Conservation (phyloP, 2,113 vertebrate genomes). For the Limnothrissa miodon region DNA sequence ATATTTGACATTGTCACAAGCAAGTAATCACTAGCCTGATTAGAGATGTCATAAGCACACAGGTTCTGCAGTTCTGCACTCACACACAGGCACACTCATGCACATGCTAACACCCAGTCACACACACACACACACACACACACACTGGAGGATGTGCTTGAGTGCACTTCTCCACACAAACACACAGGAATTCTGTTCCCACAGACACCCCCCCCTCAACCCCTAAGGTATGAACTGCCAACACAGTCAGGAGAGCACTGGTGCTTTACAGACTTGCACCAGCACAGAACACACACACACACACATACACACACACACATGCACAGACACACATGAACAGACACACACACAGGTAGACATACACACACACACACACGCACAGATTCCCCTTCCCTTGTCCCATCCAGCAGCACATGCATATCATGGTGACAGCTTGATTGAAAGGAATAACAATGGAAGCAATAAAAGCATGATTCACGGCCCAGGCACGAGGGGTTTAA, state of each 20-base stretch:
- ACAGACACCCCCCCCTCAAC: neutral
- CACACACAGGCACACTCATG: neutral
- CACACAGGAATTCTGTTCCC: conserved; percentile 1
- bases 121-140: neutral
- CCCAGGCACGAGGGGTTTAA: conserved; percentile 35
- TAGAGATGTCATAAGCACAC: neutral
- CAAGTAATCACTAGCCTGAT: neutral
- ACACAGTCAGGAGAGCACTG: neutral
- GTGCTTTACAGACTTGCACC: neutral
- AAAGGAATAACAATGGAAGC: conserved; percentile 36
- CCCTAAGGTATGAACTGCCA: neutral
- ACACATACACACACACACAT: neutral
- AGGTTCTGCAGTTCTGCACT: neutral
- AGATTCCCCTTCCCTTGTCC: neutral
- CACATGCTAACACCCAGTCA: neutral
- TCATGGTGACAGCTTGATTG: conserved; percentile 40
- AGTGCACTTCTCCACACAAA: conserved; percentile 2
- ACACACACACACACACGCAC: neutral
- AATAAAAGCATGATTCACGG: conserved; percentile 42
- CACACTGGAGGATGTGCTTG: neutral
- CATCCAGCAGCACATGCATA: conserved; percentile 26
- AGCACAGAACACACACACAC: neutral
- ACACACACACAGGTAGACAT: neutral
- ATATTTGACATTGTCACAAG: neutral
- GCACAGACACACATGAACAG: neutral